Base-by-base conservation (phyloP, 2,113 vertebrate genomes). In the Pao palembangensis region DNA sequence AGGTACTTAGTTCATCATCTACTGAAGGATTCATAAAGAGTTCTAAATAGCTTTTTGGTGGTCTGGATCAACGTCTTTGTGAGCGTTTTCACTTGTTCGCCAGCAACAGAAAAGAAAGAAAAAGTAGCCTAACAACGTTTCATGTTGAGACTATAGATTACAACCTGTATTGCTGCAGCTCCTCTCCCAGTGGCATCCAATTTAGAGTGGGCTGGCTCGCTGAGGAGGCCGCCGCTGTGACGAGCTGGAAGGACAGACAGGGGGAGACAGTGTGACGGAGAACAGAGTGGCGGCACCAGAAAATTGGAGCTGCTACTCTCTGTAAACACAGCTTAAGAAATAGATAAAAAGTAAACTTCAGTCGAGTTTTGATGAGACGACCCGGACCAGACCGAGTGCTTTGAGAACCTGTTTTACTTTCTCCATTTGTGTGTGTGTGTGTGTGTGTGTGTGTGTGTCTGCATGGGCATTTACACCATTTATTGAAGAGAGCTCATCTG, bases 281-380 rank as follows among this genome's bases (percentile, higher is more conserved):
- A 81, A 83, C 73, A 76, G 50, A 55, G 69, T 58, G 68, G 72
- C 19, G 55, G 64, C 69, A 59, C 57, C 5, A 62, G 55, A n/a
- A 69, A 72, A 81, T 70, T 79, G 73, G 50, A 69, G 67, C 84
- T 86, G 76, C 72, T 71, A 76, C 64, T 69, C 54, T 42, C 79
- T 77, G 79, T 28, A 28, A 28, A 28, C 25, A 28, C 25, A 28
- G 25, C 82, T 16, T 16, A 12, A 3, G 2, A 44, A 44, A 44
- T 2, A 44, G 6, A 44, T 16, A 44, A 44, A 44, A 44, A 44
- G 77, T 82, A 86, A 85, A 85, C 85, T 86, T 86, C 50, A 67
- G 78, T 60, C 75, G 76, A 86, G 81, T 88, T 89, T 83, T 81
- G 81, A 88, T 86, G 76, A 87, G 71, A 84, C 75, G 76, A 76